phyloP scores from a whole-genome alignment of 2,797 vertebrate species.

The Girardinus metallicus region DNA sequence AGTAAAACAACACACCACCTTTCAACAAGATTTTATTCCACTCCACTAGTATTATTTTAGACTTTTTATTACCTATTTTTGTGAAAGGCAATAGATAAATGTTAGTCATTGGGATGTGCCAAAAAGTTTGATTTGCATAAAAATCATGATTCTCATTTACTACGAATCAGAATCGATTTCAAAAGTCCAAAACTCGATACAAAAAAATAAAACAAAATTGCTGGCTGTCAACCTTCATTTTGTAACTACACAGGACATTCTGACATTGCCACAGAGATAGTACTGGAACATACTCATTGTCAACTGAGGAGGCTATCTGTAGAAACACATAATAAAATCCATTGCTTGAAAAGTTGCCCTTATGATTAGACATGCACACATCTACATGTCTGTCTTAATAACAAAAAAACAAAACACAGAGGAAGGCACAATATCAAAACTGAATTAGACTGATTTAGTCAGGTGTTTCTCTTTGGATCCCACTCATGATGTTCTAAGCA shows the following conservation, averaged over 20 bases:
- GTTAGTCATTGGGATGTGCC: too few species aligned
- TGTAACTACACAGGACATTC: too few species aligned
- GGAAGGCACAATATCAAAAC: slow-evolving; percentile 20
- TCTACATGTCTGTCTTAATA: slow-evolving; percentile 30
- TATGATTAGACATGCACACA: slow-evolving; percentile 13
- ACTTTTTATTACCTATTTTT: background rate
- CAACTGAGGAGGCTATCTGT: too few species aligned
- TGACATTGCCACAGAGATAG: too few species aligned
- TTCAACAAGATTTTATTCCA: background rate
- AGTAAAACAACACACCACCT: background rate
- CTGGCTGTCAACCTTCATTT: too few species aligned
- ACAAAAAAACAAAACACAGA: background rate
- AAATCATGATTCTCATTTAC: too few species aligned
- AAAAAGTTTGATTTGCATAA: too few species aligned
- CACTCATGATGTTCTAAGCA: slow-evolving; percentile 35
- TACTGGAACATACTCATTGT: too few species aligned
- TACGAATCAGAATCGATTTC: too few species aligned
- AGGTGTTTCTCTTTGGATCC: slow-evolving; percentile 47
- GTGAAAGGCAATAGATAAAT: background rate
- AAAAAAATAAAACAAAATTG: too few species aligned
- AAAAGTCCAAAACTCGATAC: too few species aligned
- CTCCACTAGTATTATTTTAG: background rate
- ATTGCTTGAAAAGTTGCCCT: slow-evolving; percentile 5
- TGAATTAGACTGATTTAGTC: slow-evolving; percentile 16
- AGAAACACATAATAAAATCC: background rate